A percentile compares a stretch with the other conserved stretches of the same genome.
Evolutionary conservation across 2,797 vertebrate species (phyloP).

Genomic region (Sebastes minor): DNA sequence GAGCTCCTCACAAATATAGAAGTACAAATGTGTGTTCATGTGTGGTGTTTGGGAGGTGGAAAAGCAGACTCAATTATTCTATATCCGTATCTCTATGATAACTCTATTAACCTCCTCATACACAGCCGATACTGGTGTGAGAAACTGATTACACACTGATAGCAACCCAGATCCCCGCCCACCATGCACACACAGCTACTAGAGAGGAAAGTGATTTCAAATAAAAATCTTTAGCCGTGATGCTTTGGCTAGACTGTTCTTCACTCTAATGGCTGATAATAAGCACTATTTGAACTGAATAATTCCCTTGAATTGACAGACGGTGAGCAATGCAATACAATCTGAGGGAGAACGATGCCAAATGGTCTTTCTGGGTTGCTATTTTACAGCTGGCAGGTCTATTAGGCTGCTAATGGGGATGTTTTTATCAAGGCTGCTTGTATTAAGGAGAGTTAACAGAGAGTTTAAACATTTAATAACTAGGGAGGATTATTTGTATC

Average conservation of each 20-base stretch:
- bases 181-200: neutral
- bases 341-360: neutral
- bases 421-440: neutral
- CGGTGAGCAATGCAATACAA: neutral
- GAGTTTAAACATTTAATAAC: constrained; percentile 4
- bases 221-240: neutral
- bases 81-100: neutral
- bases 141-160: neutral
- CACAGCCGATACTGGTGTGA: neutral
- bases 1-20: neutral
- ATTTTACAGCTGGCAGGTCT: constrained; percentile 10
- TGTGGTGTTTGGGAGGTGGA: neutral
- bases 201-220: neutral
- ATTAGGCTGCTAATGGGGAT: neutral
- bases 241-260: neutral
- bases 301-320: constrained; percentile 4
- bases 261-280: neutral
- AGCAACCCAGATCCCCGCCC: neutral
- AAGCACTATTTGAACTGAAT: constrained; percentile 2
- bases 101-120: neutral
- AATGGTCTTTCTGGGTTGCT: neutral
- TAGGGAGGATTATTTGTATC: neutral
- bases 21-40: neutral
- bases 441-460: neutral
- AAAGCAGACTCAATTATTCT: neutral